Base-by-base conservation (phyloP, 2,797 vertebrate genomes). In the Pseudopleuronectes americanus region DNA sequence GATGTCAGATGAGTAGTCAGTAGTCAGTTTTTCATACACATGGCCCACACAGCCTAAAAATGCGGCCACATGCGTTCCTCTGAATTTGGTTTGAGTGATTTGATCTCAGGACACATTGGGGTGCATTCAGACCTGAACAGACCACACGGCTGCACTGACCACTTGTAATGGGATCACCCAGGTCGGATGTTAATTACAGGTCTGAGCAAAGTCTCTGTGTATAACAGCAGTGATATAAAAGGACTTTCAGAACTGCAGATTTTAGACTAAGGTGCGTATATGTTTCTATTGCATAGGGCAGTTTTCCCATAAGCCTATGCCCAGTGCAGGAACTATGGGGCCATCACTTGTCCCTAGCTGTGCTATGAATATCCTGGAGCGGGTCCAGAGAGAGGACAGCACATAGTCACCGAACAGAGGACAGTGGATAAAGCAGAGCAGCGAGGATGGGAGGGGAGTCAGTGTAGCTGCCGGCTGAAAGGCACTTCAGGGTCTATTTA, bases 401-500 rank as follows among this genome's bases (percentile, higher is more conserved):
- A 33, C 21, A 23, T 16, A 33, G 33, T 64, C 64, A 71, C 68
- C 49, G 51, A 70, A 64, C 68, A 79, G 84, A 87, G 72, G 80
- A 84, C 52, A 31, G 60, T 73, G 54, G 61, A 61, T 51, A 19
- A 56, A 69, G 74, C 66, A 63, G 64, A 68, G 62, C 70, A 74
- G 59, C 60, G n/a, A 57, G 71, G 63, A 31, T n/a, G 65, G 57
- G 55, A 38, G 68, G 36, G 36, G 45, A 70, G 69, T 64, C 57
- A 16, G 58, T 56, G 63, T 59, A 64, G 72, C 73, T 68, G 64
- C 80, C 47, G 61, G 67, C 80, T 85, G 75, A 87, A 83, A 89
- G 83, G 62, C 85, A 76, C 77, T 87, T 91, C 63, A 76, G 68
- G 68, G 74, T 86, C 87, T 93, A 89, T 90, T 90, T 91, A 87